phyloP scores from a whole-genome alignment of 2,797 vertebrate genomes.

The Carduelis carduelis region DNA sequence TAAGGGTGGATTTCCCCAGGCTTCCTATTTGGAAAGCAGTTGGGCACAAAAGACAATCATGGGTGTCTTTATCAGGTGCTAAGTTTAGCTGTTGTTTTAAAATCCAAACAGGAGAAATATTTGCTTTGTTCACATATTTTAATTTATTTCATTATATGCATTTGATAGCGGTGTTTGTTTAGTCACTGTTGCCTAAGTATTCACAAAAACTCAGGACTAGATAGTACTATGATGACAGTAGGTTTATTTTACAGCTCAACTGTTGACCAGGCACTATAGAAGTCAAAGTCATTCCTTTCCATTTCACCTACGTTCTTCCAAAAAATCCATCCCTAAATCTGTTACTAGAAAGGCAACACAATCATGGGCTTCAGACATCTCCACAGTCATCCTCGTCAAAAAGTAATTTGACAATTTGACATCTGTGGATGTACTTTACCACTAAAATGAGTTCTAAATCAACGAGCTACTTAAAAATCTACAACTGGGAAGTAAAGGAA shows the following conservation, averaged over 20 bases:
- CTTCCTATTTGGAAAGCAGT: background rate
- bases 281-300: background rate
- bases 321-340: background rate
- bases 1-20: background rate
- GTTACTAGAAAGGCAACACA: background rate
- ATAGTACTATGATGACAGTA: background rate
- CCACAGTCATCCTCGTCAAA: background rate
- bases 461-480: background rate
- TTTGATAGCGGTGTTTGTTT: background rate
- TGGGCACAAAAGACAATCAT: background rate
- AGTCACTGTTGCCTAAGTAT: background rate
- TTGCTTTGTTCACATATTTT: background rate
- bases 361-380: background rate
- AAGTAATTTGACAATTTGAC: background rate
- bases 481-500: background rate
- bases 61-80: background rate
- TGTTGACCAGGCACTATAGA: background rate
- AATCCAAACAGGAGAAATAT: background rate
- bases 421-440: background rate
- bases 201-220: background rate
- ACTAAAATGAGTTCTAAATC: background rate
- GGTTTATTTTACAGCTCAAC: background rate
- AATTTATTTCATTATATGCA: background rate
- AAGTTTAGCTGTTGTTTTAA: background rate
- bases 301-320: background rate